Conservation (phyloP, 2,113 vertebrate species). For the Bubo bubo region DNA sequence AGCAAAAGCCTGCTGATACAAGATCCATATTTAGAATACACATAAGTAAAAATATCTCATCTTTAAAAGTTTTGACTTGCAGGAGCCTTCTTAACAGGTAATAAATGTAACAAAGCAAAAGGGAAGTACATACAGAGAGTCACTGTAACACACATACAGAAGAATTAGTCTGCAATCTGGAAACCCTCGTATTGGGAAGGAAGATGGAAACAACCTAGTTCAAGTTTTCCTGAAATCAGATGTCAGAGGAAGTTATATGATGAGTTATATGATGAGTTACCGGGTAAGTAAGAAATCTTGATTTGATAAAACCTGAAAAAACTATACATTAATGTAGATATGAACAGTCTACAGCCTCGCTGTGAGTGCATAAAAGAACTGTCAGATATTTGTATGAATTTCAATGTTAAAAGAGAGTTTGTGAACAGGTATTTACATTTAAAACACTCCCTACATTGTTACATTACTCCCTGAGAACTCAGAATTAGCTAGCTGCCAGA, state of each 20-base stretch:
- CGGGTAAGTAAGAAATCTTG: neutral
- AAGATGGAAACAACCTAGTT: neutral
- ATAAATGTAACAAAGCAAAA: neutral
- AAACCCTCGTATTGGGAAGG: neutral
- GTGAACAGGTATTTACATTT: neutral
- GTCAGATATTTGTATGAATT: neutral
- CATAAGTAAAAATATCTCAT: neutral
- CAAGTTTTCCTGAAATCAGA: neutral
- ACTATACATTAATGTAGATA: neutral
- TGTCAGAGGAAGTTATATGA: neutral
- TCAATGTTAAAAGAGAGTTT: neutral
- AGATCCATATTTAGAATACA: neutral
- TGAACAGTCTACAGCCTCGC: neutral
- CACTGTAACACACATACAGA: neutral
- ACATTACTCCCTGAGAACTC: neutral
- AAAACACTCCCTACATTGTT: neutral
- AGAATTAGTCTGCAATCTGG: neutral
- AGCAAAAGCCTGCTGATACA: neutral
- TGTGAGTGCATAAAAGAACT: neutral
- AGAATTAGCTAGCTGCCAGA: neutral
- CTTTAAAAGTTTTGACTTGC: neutral
- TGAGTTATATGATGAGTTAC: neutral
- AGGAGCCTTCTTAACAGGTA: neutral
- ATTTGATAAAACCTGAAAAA: neutral
- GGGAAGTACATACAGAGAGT: neutral